Percentiles rank a stretch among this genome's conserved stretches.
Conservation (phyloP, 2,113 vertebrate species). For the Odocoileus hemionus region DNA sequence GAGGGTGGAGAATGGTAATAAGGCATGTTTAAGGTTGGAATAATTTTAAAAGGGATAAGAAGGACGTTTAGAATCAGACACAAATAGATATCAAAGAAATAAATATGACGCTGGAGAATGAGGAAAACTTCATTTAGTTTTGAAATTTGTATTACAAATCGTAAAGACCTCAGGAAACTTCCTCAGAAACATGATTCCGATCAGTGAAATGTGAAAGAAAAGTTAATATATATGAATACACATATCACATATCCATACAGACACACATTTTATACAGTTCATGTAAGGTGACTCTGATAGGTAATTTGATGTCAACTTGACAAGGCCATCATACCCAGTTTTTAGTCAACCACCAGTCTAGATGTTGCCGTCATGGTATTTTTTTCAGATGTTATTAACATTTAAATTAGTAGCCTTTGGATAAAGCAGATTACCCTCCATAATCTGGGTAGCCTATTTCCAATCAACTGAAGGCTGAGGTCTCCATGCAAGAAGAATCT, state of each 20-base stretch:
- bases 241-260: no score
- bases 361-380: background rate
- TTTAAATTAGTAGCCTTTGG: background rate
- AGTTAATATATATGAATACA: background rate
- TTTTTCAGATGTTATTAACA: background rate
- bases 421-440: background rate
- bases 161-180: background rate
- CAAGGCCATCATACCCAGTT: background rate
- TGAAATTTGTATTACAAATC: background rate
- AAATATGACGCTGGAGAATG: background rate
- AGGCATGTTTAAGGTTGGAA: background rate
- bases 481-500: background rate
- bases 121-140: background rate
- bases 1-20: background rate
- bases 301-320: background rate
- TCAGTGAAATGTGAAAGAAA: background rate
- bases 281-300: background rate
- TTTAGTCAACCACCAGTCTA: background rate
- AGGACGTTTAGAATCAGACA: background rate
- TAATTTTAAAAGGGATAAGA: background rate
- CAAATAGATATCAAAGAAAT: background rate
- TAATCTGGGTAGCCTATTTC: background rate
- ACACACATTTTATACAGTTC: background rate
- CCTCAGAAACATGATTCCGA: background rate
- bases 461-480: background rate